phyloP scores from a whole-genome alignment of 2,113 vertebrate species.

The Macroglossus sobrinus region DNA sequence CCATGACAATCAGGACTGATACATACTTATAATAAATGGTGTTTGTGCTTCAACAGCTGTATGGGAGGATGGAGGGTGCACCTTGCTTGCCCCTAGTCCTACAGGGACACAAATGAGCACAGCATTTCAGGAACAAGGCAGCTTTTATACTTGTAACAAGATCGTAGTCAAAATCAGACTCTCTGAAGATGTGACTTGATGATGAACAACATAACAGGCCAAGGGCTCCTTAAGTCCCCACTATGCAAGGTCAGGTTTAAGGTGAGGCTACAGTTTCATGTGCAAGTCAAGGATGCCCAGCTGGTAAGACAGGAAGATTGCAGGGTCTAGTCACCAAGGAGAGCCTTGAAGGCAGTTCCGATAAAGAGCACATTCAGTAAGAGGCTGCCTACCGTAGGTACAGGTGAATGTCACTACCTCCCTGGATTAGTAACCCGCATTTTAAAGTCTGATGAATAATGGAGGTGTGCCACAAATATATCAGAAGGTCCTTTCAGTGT shows the following conservation, averaged over 20 bases:
- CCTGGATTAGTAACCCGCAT: background rate
- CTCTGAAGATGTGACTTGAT: background rate
- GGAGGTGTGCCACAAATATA: background rate
- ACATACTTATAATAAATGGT: too few species aligned
- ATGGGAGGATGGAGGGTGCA: background rate
- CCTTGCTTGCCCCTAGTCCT: background rate
- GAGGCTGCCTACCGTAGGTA: background rate
- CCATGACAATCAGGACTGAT: background rate
- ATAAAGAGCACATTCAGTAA: accelerated
- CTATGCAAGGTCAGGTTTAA: background rate
- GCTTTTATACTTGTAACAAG: background rate
- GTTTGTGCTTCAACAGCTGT: too few species aligned
- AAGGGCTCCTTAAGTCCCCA: background rate
- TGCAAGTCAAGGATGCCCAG: background rate
- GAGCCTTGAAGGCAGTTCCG: background rate
- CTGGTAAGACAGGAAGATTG: too few species aligned
- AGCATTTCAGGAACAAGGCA: background rate
- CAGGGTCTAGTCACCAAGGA: background rate
- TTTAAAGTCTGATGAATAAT: too few species aligned
- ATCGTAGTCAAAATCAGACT: background rate
- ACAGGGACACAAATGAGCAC: background rate
- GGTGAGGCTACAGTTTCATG: background rate
- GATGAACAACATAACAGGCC: background rate
- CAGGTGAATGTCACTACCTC: background rate
- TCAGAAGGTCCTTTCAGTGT: background rate